phyloP scores from a whole-genome alignment of 1,140 invertebrate species.

The Lordiphosa stackelbergi region DNA sequence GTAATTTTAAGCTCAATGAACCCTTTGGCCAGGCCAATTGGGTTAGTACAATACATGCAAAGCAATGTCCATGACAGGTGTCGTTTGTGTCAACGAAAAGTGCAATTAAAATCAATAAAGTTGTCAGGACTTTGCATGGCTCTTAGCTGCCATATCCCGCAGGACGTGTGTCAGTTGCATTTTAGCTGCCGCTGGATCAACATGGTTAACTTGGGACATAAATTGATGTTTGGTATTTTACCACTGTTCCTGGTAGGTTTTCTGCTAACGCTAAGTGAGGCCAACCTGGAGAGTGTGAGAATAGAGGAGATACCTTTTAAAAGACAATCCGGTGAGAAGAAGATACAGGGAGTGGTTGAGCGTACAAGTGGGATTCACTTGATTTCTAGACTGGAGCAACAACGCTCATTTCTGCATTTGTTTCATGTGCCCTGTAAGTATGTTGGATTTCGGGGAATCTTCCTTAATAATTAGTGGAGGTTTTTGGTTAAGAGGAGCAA shows the following conservation, averaged over 20 bases:
- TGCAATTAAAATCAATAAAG: conserved; percentile 59
- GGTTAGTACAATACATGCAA: conserved; percentile 33
- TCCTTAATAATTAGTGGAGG: not conserved
- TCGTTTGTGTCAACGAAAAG: conserved; percentile 29
- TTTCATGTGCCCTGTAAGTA: conserved; percentile 72
- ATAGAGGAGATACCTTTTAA: conserved; percentile 65
- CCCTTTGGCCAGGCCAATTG: conserved; percentile 19
- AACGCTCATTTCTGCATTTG: conserved; percentile 61
- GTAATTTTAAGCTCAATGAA: too few relatives aligned
- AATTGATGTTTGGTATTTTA: conserved; percentile 42
- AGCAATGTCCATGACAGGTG: conserved; percentile 2
- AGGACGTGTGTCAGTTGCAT: conserved; percentile 38
- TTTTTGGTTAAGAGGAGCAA: too few relatives aligned
- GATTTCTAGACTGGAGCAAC: conserved; percentile 57
- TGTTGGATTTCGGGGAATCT: too few relatives aligned
- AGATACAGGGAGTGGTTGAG: not conserved
- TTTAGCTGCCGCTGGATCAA: not conserved
- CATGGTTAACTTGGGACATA: conserved; percentile 29
- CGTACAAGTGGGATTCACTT: conserved; percentile 58
- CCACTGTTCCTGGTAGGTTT: conserved; percentile 45
- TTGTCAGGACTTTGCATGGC: not conserved
- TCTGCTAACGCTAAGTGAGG: conserved; percentile 41
- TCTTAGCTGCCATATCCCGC: conserved; percentile 19
- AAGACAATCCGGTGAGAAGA: not conserved
- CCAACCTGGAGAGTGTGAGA: conserved; percentile 52